Percentiles rank a stretch among this genome's conserved stretches.
Evolutionary conservation across 2,888 invertebrate species (phyloP).

Genomic region (Lithosia quadra): DNA sequence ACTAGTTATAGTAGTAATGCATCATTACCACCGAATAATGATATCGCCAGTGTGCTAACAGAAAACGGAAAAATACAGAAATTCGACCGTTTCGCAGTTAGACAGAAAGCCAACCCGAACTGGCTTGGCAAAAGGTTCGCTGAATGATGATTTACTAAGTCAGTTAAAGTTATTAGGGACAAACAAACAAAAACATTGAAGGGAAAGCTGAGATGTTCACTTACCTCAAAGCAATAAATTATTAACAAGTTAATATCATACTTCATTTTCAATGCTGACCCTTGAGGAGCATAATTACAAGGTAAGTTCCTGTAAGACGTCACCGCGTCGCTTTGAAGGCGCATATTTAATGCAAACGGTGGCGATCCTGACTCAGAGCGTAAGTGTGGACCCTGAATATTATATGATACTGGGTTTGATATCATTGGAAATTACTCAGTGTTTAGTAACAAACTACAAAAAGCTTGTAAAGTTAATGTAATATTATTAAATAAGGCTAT

Average conservation of each 20-base stretch:
- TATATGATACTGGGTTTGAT: background rate
- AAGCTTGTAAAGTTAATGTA: background rate
- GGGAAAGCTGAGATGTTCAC: background rate
- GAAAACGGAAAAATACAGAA: too few species aligned
- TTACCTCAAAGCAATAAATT: background rate
- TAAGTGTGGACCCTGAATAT: conserved; percentile 1
- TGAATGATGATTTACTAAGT: background rate
- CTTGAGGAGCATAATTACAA: conserved; percentile 1
- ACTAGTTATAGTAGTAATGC: too few species aligned
- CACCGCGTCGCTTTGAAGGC: background rate
- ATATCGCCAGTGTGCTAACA: too few species aligned
- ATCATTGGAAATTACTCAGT: background rate
- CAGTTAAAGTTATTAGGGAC: background rate
- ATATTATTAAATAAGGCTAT: background rate
- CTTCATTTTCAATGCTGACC: conserved; percentile 4
- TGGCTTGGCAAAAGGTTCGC: background rate
- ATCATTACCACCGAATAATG: too few species aligned
- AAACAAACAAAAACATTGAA: background rate
- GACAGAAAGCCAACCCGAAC: background rate
- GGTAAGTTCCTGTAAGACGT: too few species aligned
- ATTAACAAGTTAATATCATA: background rate
- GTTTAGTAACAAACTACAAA: background rate
- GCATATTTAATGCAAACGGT: background rate
- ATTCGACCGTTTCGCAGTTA: background rate
- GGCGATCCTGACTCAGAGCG: background rate